These are phyloP conservation scores for Cavia aperea DNA, from an alignment of 2,113 vertebrate genomes.

Conservation along the genomic window DNA sequence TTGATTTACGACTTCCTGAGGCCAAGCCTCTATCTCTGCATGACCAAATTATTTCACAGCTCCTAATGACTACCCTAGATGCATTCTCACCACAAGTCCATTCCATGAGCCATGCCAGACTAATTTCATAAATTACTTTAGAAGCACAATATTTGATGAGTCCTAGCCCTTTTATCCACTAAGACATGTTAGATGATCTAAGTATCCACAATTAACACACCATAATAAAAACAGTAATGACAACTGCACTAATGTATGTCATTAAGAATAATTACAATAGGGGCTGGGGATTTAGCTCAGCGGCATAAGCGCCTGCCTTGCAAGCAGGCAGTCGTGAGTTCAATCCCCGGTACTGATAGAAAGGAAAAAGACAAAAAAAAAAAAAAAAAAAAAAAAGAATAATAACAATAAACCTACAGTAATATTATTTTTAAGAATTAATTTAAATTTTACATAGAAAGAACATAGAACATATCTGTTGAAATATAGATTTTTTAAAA, in stretches of 20 bases:
- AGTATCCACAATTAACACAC: not conserved
- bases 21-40: not conserved
- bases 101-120: not conserved
- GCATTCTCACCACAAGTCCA: not conserved
- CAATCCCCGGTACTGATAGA: too few relatives aligned
- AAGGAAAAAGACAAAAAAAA: too few relatives aligned
- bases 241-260: not conserved
- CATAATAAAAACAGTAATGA: not conserved
- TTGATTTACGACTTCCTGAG: conserved; percentile 25
- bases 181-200: not conserved
- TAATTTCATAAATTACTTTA: conserved; percentile 41
- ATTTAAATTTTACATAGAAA: conserved; percentile 16
- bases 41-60: not conserved
- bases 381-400: not conserved
- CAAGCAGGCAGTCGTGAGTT: too few relatives aligned
- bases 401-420: not conserved
- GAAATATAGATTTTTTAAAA: not conserved
- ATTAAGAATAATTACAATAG: not conserved
- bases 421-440: not conserved
- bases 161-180: not conserved
- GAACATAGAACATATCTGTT: not conserved
- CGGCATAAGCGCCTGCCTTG: too few relatives aligned
- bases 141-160: not conserved
- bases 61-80: not conserved
- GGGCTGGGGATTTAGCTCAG: too few relatives aligned